Evolutionary conservation across 2,888 invertebrate genomes (phyloP).

Genomic region (Drosophila kuntzei): DNA sequence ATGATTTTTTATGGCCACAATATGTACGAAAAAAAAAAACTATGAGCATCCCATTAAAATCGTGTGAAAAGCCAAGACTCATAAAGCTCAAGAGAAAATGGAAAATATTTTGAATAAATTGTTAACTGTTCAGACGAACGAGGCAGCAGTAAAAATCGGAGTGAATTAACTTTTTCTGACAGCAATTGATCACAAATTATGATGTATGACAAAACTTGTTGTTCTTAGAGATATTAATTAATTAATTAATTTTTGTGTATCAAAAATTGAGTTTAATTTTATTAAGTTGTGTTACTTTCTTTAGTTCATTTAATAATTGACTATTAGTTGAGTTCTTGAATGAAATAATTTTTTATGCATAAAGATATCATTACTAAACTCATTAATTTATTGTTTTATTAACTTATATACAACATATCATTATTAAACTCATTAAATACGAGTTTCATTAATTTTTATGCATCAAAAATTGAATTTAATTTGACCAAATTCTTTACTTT

Average conservation of each 20-base stretch:
- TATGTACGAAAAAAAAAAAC: constrained; percentile 20
- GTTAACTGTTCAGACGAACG: constrained; percentile 1
- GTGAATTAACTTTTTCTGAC: neutral
- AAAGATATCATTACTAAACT: neutral
- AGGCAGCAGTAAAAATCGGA: neutral
- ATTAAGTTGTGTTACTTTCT: no score
- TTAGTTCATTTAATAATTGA: neutral
- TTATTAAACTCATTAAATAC: no score
- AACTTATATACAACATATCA: neutral
- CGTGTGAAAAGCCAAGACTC: constrained; percentile 38
- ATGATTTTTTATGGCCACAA: constrained; percentile 53
- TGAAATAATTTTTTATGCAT: neutral
- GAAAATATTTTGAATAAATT: constrained; percentile 12
- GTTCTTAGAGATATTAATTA: no score
- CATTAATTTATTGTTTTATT: constrained; percentile 9
- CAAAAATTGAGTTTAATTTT: no score
- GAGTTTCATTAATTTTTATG: no score
- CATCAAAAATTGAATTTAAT: no score
- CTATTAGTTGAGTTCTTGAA: neutral
- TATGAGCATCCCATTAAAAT: constrained; percentile 25
- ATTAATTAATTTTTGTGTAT: no score
- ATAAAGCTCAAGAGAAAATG: constrained; percentile 1
- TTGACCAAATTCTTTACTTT: no score
- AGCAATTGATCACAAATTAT: neutral
- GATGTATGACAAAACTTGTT: no score